Evolutionary conservation across 2,113 vertebrate species (phyloP).

Genomic region (Chaetops frenatus): DNA sequence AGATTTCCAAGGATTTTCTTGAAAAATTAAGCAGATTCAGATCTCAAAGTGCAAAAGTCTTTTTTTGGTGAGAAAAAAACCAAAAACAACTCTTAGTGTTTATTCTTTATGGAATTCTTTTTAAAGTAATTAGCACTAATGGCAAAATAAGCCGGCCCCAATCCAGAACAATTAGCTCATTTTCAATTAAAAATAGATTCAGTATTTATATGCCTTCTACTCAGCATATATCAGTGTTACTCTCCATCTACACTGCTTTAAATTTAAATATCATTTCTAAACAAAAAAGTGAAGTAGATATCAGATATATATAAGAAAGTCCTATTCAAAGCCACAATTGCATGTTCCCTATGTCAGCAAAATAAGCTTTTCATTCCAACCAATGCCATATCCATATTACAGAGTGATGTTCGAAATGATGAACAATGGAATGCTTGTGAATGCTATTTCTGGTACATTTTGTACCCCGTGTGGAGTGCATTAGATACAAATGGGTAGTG

Average conservation of each 20-base stretch:
- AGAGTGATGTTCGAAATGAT: conserved; percentile 6
- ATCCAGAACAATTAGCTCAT: background rate
- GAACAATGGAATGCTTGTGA: background rate
- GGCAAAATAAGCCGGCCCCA: background rate
- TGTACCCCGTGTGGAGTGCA: background rate
- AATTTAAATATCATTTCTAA: conserved; percentile 1
- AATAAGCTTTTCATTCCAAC: background rate
- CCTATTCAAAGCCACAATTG: conserved; percentile 24
- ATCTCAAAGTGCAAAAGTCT: background rate
- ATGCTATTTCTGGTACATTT: background rate
- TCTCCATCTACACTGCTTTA: background rate
- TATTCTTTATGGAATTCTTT: background rate
- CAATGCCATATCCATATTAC: conserved; percentile 2
- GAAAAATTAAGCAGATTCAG: background rate
- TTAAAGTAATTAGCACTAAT: background rate
- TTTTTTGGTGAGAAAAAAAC: background rate
- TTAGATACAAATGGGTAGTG: background rate
- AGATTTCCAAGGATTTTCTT: background rate
- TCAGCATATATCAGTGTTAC: background rate
- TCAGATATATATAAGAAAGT: background rate
- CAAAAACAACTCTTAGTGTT: background rate
- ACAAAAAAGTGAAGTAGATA: background rate
- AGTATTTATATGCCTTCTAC: background rate
- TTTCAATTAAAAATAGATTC: background rate
- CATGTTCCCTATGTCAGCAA: background rate